A percentile compares a stretch with the other conserved stretches of the same genome.
phyloP scores from a whole-genome alignment of 2,113 vertebrate species.

The Epinephelus cyanopodus region DNA sequence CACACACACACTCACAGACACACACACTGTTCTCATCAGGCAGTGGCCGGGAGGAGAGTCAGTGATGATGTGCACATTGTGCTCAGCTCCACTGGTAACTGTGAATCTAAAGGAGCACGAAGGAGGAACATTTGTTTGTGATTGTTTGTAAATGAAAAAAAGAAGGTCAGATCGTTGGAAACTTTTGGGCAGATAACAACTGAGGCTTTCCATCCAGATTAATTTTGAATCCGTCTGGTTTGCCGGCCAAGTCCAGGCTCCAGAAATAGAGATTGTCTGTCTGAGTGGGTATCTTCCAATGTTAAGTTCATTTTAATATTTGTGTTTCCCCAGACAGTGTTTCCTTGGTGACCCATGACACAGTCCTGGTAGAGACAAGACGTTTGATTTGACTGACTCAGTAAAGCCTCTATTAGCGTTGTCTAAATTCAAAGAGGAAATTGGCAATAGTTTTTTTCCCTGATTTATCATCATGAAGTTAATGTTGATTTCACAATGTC shows the following conservation, averaged over 20 bases:
- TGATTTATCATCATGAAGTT: too few relatives aligned
- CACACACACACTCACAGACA: constrained; percentile 41
- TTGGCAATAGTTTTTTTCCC: too few relatives aligned
- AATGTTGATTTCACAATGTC: too few relatives aligned
- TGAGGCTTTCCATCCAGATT: background rate
- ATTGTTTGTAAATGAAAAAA: background rate
- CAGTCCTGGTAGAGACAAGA: too few relatives aligned
- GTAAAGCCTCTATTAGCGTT: too few relatives aligned
- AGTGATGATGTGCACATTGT: constrained; percentile 45
- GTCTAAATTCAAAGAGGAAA: too few relatives aligned
- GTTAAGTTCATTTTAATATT: background rate
- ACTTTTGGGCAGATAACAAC: background rate
- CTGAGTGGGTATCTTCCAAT: background rate
- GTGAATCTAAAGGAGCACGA: constrained; percentile 2
- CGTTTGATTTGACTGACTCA: too few relatives aligned
- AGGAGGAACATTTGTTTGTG: background rate
- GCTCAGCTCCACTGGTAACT: background rate
- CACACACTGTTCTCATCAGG: constrained; percentile 62
- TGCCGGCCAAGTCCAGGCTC: background rate
- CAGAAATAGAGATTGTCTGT: background rate
- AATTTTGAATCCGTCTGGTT: background rate
- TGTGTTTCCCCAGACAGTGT: background rate
- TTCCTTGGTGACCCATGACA: background rate
- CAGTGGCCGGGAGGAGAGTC: background rate
- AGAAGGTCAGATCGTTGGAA: constrained; percentile 16